Base-by-base conservation (phyloP, 2,888 invertebrate genomes). In the Cheiracanthium punctorium region DNA sequence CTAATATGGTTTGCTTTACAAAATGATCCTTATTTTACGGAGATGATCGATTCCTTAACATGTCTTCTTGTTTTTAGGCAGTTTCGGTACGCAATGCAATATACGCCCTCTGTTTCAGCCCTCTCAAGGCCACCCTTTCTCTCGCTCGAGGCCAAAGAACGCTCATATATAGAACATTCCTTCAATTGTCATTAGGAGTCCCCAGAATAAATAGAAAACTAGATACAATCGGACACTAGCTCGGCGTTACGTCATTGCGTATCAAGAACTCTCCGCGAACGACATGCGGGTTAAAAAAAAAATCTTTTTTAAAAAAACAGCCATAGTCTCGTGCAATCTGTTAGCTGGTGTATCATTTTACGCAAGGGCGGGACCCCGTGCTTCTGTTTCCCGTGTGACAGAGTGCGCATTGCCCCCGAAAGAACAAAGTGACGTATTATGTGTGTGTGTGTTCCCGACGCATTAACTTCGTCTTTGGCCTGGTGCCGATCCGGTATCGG, bases 311-410 rank as follows among this genome's bases (percentile, higher is more conserved):
- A 20, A 41, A 28, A 32, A 24, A 30, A 8, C 41, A 71, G 12
- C n/a, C 67, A 69, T 20, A 33, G 65, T 41, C 65, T 24, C 24
- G 64, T 37, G 32, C 71, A 80, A 80, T 80, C 80, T 80, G 65
- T 67, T 74, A 69, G 64, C 77, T 43, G 71, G 48, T 17, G 77
- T 72, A 77, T 84, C 77, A 52, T 64, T 65, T 84, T 84, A 77
- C 82, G 37, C 7, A 64, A 71, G 85, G 85, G 85, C 64, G 80
- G 80, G 75, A 48, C 80, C 79, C 52, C 76, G 29, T n/a, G 80
- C 80, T 85, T 74, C 75, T 74, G 74, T 86, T 58, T 86, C 85
- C 85, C 75, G 80, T 86, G 85, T 86, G 85, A 86, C 85, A 75
- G 65, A 71, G 28, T 48, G 74, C 81, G 69, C 69, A 65, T 30